Percentiles rank a stretch among this genome's conserved stretches.
Conservation (phyloP, 2,888 invertebrate genomes). For the Dysmachus trigonus region DNA sequence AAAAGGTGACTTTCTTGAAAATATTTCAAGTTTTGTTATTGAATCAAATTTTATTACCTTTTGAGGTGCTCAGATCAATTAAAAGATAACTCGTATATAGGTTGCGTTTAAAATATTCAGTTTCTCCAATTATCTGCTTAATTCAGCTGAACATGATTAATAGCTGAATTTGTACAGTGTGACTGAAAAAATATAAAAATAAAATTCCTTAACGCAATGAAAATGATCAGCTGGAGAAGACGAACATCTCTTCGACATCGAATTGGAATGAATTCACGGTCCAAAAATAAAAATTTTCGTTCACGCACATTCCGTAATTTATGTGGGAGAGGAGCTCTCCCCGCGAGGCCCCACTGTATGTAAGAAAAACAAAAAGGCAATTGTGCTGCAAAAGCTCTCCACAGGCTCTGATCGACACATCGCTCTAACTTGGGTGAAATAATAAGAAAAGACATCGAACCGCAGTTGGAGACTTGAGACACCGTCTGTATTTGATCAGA, state of each 20-base stretch:
- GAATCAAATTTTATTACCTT: too few relatives aligned
- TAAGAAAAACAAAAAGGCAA: too few relatives aligned
- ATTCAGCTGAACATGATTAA: not conserved
- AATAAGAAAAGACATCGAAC: constrained; percentile 1
- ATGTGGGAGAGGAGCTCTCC: not conserved
- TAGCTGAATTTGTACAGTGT: not conserved
- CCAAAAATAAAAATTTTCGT: constrained; percentile 30
- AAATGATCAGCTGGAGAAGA: not conserved
- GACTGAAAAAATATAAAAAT: not conserved
- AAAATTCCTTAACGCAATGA: not conserved
- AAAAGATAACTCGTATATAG: not conserved
- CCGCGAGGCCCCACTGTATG: not conserved
- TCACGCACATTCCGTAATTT: not conserved
- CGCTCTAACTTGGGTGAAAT: not conserved
- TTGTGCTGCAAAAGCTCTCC: not conserved
- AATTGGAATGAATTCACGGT: constrained; percentile 2
- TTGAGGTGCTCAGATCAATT: too few relatives aligned
- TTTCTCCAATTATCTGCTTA: not conserved
- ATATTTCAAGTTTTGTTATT: too few relatives aligned
- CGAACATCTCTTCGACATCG: not conserved
- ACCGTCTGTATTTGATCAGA: constrained; percentile 18
- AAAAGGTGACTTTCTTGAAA: too few relatives aligned
- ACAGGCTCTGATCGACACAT: not conserved
- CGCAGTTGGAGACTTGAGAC: not conserved
- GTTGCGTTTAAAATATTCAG: too few relatives aligned